Conservation (phyloP, 2,888 invertebrate species). For the Limulus polyphemus region DNA sequence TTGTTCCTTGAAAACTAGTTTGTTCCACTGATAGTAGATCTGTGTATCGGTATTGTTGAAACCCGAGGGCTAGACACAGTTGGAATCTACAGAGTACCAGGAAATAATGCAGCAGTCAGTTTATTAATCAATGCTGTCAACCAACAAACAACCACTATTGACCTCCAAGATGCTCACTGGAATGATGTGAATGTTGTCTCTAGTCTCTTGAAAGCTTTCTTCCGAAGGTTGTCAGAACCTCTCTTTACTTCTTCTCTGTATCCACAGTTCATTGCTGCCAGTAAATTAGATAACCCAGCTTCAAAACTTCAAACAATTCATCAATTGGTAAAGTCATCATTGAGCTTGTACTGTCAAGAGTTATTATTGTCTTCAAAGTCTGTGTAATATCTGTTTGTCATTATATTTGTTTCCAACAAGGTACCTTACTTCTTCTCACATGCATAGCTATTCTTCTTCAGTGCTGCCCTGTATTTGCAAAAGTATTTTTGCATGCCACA, state of each 20-base stretch:
- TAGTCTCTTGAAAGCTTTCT: constrained; percentile 83
- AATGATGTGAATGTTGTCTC: constrained; percentile 91
- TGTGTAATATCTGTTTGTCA: too few species aligned
- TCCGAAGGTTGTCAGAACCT: constrained; percentile 83
- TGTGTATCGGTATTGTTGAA: constrained; percentile 87
- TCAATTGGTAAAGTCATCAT: too few species aligned
- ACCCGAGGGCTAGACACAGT: constrained; percentile 75
- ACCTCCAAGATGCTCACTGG: constrained; percentile 65
- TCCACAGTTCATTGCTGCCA: constrained; percentile 82
- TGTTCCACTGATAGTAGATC: constrained; percentile 76
- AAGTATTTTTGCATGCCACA: too few species aligned
- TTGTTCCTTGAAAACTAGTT: constrained; percentile 30
- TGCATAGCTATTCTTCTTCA: too few species aligned
- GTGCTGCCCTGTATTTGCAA: too few species aligned
- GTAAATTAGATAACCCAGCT: constrained; percentile 59
- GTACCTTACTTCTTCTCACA: too few species aligned
- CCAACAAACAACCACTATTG: constrained; percentile 49
- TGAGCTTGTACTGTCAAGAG: too few species aligned
- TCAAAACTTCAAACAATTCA: too few species aligned
- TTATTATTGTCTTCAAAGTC: too few species aligned
- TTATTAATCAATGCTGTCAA: constrained; percentile 76
- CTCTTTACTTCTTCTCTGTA: constrained; percentile 80
- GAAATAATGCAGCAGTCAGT: constrained; percentile 89
- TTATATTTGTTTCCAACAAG: too few species aligned
- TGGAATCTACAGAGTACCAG: constrained; percentile 93